Conservation (phyloP, 2,797 vertebrate species). For the Lithobates pipiens region DNA sequence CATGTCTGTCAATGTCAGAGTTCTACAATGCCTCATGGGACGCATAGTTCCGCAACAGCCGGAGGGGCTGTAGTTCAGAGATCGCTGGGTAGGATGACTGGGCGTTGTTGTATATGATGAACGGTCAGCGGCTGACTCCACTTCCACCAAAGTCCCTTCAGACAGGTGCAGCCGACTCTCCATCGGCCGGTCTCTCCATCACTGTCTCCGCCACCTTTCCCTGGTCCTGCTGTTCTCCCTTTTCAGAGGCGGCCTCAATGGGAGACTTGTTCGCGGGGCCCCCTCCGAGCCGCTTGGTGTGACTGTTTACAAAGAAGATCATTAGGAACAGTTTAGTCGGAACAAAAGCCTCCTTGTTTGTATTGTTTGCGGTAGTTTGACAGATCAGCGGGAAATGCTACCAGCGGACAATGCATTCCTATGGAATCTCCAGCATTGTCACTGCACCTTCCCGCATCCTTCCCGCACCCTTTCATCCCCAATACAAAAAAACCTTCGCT, state of each 20-base stretch:
- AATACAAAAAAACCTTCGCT: background rate
- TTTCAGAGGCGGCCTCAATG: constrained; percentile 87
- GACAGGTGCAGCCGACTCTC: too few relatives aligned
- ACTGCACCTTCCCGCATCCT: constrained; percentile 63
- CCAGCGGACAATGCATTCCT: constrained; percentile 69
- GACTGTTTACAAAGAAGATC: constrained; percentile 88
- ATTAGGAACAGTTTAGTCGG: constrained; percentile 88
- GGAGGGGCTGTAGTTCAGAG: too few relatives aligned
- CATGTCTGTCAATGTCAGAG: too few relatives aligned
- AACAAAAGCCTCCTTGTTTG: constrained; percentile 96
- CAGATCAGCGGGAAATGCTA: constrained; percentile 77
- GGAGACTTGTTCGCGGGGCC: constrained; percentile 79
- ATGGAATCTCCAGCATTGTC: constrained; percentile 57
- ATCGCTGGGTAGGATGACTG: too few relatives aligned
- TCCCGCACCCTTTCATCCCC: constrained; percentile 34
- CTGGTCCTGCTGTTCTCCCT: constrained; percentile 80
- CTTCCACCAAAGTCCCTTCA: too few relatives aligned
- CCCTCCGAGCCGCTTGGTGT: constrained; percentile 78
- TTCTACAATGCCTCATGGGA: too few relatives aligned
- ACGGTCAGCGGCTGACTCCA: too few relatives aligned
- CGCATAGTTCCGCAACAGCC: too few relatives aligned
- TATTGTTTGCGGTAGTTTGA: constrained; percentile 85
- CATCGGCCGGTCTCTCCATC: background rate
- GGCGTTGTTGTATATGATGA: too few relatives aligned
- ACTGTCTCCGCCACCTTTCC: background rate